Evolutionary conservation across 2,113 vertebrate species (phyloP), one percentile per base, ranked within the genome.

Genomic region (Rhombomys opimus): DNA sequence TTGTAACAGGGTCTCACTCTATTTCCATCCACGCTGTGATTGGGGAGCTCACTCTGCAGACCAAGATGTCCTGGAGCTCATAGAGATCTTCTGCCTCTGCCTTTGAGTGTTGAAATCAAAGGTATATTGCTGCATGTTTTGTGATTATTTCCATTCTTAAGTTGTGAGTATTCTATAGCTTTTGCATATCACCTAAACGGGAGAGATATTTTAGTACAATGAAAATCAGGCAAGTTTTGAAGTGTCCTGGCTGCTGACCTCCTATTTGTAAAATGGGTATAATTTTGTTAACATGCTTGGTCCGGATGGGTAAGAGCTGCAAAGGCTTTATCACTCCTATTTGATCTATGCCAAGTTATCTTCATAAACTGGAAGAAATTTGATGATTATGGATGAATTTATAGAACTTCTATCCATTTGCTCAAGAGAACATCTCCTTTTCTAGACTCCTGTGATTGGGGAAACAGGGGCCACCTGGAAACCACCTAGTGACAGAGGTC

Each of bases 151-250:
- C 32, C 59, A 13, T 78, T 90, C 61, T 89, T 78, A 87, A 89
- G 25, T 67, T 35, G 5, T 85, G 46, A 2, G n/a, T 93, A 13
- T 38, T 72, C 75, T 85, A 85, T 77, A 61, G 32, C 46, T 93
- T 94, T 84, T 77, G 38, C 65, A 50, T 72, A 63, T 77, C 50
- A 54, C 32, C 93, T 94, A 77, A 80, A 59, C 22, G 2, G 11
- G n/a, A 94, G 65, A 50, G 32, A 76, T 38, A n/a, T n/a, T 50
- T 93, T 72, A 35, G 25, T 92, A 46, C 75, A 87, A 73, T 93
- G 0, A 73, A 84, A 81, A 87, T 27, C 76, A 3, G 11, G 8
- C 67, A 52, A 86, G 23, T 35, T 78, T 94, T 84, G 78, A 92
- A n/a, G 30, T 82, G 68, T 82, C 32, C 67, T 91, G 73, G 59